Base-by-base conservation (phyloP, 1,140 invertebrate genomes). In the Eueides isabella region DNA sequence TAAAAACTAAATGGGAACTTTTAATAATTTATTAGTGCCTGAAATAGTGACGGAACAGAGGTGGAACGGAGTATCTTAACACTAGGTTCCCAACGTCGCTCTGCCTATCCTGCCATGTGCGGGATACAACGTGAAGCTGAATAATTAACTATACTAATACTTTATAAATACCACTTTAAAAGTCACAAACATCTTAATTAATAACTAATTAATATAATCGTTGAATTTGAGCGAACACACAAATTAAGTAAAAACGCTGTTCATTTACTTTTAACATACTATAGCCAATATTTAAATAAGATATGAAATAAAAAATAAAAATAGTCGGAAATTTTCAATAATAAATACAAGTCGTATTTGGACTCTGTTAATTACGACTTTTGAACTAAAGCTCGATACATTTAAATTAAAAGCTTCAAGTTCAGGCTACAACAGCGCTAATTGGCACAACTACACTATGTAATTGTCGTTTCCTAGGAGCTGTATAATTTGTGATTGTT, bases 351-450 rank as follows among this genome's bases (percentile, higher is more conserved):
- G 12, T 62, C 28, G 55, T 26, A 62, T 62, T 30, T 62, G 61
- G 61, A 30, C 26, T 14, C 9, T 29, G 61, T 62, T 62, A 62
- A 62, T 62, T 62, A 30, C 61, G 61, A 62, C 61, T n/a, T 62
- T 62, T 62, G 16, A 28, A 26, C 26, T 14, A 7, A 29, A 30
- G 2, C 28, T 30, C 28, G 61, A 30, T 62, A 30, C 28, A 62
- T 62, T 62, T 30, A 62, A 29, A 62, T 30, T 62, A 30, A 62
- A 30, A 62, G 61, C 61, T 62, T 30, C 61, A 62, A 62, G 61
- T 62, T 30, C 26, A 16, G 14, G 7, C 55, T 12, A 26, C 29
- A 62, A 62, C 61, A 62, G 14, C 26, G 28, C 61, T 62, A 62
- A 62, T 62, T 62, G 61, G 26, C 61, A 62, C 6, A 5, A 29